Conservation (phyloP, 1,140 invertebrate species). For the Ceratina australensis region DNA sequence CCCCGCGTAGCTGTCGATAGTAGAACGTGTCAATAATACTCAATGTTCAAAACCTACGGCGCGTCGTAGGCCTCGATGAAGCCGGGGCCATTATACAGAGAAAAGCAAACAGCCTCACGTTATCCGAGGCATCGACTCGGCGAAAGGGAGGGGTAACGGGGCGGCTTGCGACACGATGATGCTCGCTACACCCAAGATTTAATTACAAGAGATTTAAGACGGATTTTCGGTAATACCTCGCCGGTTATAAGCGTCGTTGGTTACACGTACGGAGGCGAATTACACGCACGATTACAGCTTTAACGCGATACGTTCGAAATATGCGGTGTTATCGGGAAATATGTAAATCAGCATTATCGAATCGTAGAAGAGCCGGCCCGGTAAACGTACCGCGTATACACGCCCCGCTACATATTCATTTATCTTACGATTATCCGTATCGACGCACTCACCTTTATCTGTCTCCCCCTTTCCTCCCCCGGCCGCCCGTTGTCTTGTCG, state of each 20-base stretch:
- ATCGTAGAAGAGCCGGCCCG: slow-evolving; percentile 27
- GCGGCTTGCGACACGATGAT: background rate
- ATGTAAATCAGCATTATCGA: slow-evolving; percentile 63
- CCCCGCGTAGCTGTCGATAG: background rate
- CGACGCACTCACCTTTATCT: slow-evolving; percentile 38
- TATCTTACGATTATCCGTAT: slow-evolving; percentile 33
- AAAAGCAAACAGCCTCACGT: slow-evolving; percentile 26
- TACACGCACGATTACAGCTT: slow-evolving; percentile 55
- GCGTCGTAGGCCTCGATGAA: slow-evolving; percentile 23
- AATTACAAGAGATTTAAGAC: slow-evolving; percentile 46
- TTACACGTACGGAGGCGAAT: slow-evolving; percentile 37
- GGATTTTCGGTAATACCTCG: slow-evolving; percentile 32
- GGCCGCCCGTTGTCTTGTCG: background rate
- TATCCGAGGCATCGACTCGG: slow-evolving; percentile 1
- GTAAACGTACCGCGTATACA: slow-evolving; percentile 28
- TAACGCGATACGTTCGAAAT: slow-evolving; percentile 47
- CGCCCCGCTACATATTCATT: slow-evolving; percentile 19
- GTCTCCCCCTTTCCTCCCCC: background rate
- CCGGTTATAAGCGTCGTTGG: slow-evolving; percentile 7
- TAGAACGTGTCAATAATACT: background rate
- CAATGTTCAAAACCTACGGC: slow-evolving; percentile 14
- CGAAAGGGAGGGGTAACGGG: background rate
- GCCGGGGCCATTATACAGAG: background rate
- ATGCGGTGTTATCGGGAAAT: slow-evolving; percentile 59
- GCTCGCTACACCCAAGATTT: slow-evolving; percentile 23